Evolutionary conservation across 2,888 invertebrate species (phyloP), one percentile per base, ranked within the genome.

Genomic region (Pemphredon lugubris): DNA sequence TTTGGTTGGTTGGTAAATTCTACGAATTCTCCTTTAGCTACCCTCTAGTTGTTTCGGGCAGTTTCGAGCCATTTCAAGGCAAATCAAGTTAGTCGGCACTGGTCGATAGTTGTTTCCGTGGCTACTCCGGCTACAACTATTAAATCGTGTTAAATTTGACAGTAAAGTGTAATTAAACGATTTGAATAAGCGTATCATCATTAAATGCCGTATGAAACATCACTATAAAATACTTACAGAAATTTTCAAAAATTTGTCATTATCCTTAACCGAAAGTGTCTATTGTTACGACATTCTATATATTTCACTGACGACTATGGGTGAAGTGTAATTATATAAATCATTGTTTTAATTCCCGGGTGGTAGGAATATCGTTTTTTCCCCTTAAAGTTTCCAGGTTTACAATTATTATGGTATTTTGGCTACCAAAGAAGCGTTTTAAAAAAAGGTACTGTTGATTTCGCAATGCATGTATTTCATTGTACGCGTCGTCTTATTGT

Each of bases 401-500:
- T 68, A 13, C 53, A 53, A 59, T 68, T 77, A 84, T 79, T 77
- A 88, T 88, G 87, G 81, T 86, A 75, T 84, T 81, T 80, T 84
- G 86, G 81, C 60, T 86, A 64, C 82, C 80, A 73, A 88, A 84
- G 75, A 87, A 83, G 71, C 85, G 85, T 66, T 79, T 86, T 57
- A 63, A 84, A 42, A 87, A 85, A 81, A 87, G 87, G 87, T 87
- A 87, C 40, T 44, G 53, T 61, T 50, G 50, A 5, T 21, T 42
- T 50, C 30, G 30, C 14, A 20, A 14, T 40, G 1, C 18, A 1
- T 16, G 4, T 40, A 6, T 4, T 16, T 5, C 16, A 6, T 14
- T 16, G 7, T 18, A 14, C 11, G 2, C 2, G 9, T 16, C 5
- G 18, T 16, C 14, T 9, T 16, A 26, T 26, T 26, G 34, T 2